phyloP scores from a whole-genome alignment of 2,797 vertebrate genomes.

The Rallus crepitans region DNA sequence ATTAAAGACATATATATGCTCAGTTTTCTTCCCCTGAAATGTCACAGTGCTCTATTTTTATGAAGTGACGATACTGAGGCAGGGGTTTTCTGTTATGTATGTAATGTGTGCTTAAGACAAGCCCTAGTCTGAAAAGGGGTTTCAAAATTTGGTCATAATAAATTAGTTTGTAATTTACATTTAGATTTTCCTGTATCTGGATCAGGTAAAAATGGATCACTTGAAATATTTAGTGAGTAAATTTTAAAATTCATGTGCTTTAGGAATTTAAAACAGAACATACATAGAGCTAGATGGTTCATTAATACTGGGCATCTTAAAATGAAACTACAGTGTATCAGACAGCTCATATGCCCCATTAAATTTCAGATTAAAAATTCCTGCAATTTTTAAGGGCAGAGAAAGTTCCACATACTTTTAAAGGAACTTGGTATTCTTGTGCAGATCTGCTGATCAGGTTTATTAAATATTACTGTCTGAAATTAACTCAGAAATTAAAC shows the following conservation, averaged over 20 bases:
- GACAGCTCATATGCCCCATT: conserved; percentile 12
- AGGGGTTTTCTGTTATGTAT: background rate
- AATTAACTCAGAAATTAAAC: conserved; percentile 58
- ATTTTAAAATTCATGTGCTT: conserved; percentile 51
- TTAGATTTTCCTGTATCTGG: background rate
- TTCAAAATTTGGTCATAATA: conserved; percentile 2
- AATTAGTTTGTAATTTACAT: conserved; percentile 13
- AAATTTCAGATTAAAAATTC: conserved; percentile 50
- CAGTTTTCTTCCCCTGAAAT: conserved; percentile 35
- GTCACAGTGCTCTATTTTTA: conserved; percentile 4
- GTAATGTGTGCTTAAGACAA: background rate
- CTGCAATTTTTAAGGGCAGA: conserved; percentile 41
- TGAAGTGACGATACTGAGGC: background rate
- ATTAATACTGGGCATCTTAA: conserved; percentile 53
- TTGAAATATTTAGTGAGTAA: conserved; percentile 48
- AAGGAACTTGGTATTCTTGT: conserved; percentile 44
- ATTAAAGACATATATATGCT: conserved; percentile 43
- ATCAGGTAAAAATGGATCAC: conserved; percentile 21
- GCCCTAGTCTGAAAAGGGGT: background rate
- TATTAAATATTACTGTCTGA: conserved; percentile 58
- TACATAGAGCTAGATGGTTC: conserved; percentile 26
- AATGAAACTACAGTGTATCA: conserved; percentile 62
- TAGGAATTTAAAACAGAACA: conserved; percentile 32
- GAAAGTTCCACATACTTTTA: conserved; percentile 53
- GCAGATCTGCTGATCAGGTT: conserved; percentile 39